Evolutionary conservation across 2,113 vertebrate species (phyloP), one percentile per base, ranked within the genome.

Genomic region (Ochotona princeps): DNA sequence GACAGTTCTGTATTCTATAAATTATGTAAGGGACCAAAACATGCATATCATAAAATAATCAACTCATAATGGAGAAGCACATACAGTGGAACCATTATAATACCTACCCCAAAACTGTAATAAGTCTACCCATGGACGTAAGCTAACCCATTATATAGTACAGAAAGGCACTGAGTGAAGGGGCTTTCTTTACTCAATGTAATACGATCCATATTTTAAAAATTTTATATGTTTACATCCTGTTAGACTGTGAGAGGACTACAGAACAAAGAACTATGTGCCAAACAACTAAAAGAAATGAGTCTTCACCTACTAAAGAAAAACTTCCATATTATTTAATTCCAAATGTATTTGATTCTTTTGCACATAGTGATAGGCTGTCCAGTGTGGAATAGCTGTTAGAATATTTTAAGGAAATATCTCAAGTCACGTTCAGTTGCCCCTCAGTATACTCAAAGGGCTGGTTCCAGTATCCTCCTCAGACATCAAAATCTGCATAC

Each of bases 151-250:
- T 32, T 18, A 21, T 10, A 67, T 0, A 79, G 28, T 21, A 69
- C 0, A 80, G 26, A 8, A 78, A 89, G 26, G 32, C 65, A 80
- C 21, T n/a, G 12, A 30, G 84, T 63, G 66, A 89, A 83, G 83
- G 7, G 93, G 61, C 21, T 91, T 93, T 51, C 21, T 91, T 93
- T 51, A 81, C 12, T 51, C 18, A 91, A 88, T 17, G 3, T 7
- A 66, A 54, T 47, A 11, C 20, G 17, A 7, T 93, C 61, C 51
- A 30, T 44, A 79, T 74, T 93, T 81, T 90, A 80, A 87, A 87
- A 47, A 91, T 23, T 83, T 83, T 84, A 28, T 7, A 75, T 83
- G 12, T 89, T 93, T 88, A 85, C 88, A 85, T 92, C 23, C 26
- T 88, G 74, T 82, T 11, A 66, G 57, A 15, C 2, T 38, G 85